Evolutionary conservation across 1,140 invertebrate species (phyloP).

Genomic region (Drosophila rufa): DNA sequence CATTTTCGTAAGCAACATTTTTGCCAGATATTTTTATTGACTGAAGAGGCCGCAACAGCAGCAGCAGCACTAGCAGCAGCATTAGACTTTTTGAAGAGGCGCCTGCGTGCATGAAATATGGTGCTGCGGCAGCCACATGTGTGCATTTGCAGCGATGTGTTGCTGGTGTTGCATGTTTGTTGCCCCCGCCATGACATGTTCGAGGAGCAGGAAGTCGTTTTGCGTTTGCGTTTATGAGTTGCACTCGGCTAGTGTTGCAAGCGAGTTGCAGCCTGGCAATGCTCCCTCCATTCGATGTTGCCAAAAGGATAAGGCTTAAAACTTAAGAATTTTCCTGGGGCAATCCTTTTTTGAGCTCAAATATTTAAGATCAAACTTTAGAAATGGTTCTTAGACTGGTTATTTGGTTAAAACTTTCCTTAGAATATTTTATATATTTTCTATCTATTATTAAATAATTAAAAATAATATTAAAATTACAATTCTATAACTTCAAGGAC

Average conservation of each 20-base stretch:
- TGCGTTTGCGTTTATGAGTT: conserved; percentile 77
- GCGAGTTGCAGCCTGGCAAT: conserved; percentile 52
- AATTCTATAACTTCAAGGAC: no score
- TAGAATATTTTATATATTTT: not conserved
- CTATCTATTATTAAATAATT: not conserved
- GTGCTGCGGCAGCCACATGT: conserved; percentile 38
- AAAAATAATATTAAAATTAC: no score
- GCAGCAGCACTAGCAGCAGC: conserved; percentile 20
- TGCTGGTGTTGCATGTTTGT: conserved; percentile 61
- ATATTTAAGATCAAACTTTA: not conserved
- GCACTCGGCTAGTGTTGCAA: conserved; percentile 71
- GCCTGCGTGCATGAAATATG: conserved; percentile 80
- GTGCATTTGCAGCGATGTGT: conserved; percentile 22
- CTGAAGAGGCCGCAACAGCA: conserved; percentile 72
- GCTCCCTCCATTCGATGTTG: conserved; percentile 50
- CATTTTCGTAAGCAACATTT: conserved; percentile 69
- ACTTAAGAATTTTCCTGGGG: not conserved
- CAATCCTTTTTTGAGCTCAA: not conserved
- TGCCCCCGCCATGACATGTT: conserved; percentile 70
- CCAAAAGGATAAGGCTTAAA: conserved; percentile 22
- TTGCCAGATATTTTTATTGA: conserved; percentile 75
- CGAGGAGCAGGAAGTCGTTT: conserved; percentile 81
- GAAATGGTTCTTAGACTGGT: not conserved
- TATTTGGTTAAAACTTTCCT: not conserved
- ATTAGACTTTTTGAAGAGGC: conserved; percentile 71